Evolutionary conservation across 2,113 vertebrate genomes (phyloP).

Genomic region (Cephalopterus ornatus): DNA sequence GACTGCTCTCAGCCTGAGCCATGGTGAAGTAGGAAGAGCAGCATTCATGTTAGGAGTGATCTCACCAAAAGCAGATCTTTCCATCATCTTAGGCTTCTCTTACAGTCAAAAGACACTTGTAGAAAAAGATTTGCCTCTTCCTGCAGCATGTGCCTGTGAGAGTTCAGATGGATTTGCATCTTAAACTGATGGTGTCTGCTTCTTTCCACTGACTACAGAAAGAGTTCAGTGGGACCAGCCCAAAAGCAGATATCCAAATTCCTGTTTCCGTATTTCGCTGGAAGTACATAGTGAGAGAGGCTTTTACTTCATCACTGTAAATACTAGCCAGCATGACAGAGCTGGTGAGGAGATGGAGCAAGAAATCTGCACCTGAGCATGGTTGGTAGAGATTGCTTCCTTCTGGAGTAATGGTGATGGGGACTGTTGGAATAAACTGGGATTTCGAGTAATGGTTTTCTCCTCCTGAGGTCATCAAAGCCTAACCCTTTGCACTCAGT

Average conservation of each 20-base stretch:
- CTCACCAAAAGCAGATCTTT: background rate
- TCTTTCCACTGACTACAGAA: background rate
- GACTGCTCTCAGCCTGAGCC: background rate
- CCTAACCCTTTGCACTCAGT: background rate
- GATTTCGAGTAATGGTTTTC: rapidly evolving
- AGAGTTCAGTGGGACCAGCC: background rate
- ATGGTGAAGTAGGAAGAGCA: background rate
- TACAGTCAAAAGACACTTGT: background rate
- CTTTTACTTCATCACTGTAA: background rate
- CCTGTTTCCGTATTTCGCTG: background rate
- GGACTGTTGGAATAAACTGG: background rate
- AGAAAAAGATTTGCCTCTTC: background rate
- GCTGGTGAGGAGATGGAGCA: background rate
- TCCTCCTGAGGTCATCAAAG: background rate
- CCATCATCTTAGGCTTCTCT: background rate
- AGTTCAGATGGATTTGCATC: background rate
- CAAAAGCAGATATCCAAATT: background rate
- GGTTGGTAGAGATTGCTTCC: background rate
- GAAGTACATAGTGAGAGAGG: background rate
- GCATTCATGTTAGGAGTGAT: background rate
- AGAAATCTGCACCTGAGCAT: background rate
- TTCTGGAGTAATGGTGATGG: background rate
- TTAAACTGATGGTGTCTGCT: background rate
- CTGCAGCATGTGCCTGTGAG: background rate
- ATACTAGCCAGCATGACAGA: background rate